phyloP scores from a whole-genome alignment of 2,797 vertebrate species.

The Platalea minor region DNA sequence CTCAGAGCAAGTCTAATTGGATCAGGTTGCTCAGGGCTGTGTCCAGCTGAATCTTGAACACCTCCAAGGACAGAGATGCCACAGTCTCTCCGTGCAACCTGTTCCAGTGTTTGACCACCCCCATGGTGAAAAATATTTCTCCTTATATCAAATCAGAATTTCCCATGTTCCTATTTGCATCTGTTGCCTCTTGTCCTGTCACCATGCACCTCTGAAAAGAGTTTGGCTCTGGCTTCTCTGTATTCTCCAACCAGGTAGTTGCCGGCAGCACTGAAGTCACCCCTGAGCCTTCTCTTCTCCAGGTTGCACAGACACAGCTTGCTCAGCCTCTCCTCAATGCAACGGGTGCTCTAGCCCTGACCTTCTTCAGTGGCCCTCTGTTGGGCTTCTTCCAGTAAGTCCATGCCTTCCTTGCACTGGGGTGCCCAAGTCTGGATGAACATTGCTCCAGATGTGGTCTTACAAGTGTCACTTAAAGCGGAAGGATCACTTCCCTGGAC shows the following conservation, averaged over 20 bases:
- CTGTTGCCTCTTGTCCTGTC: background rate
- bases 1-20: background rate
- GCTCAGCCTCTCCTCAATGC: background rate
- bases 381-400: background rate
- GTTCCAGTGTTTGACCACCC: background rate
- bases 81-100: accelerated
- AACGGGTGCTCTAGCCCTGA: background rate
- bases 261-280: background rate
- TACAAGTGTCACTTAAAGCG: background rate
- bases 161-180: background rate
- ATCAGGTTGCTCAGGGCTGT: background rate
- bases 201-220: background rate
- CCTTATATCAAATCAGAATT: background rate
- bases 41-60: background rate
- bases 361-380: background rate
- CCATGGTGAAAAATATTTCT: background rate
- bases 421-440: background rate
- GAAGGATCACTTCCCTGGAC: background rate
- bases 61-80: background rate
- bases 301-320: background rate
- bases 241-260: background rate
- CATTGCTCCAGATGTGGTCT: background rate
- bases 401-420: background rate
- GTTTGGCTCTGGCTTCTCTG: background rate
- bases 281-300: background rate